Evolutionary conservation across 1,140 invertebrate species (phyloP).

Genomic region (Chrysopa pallens): DNA sequence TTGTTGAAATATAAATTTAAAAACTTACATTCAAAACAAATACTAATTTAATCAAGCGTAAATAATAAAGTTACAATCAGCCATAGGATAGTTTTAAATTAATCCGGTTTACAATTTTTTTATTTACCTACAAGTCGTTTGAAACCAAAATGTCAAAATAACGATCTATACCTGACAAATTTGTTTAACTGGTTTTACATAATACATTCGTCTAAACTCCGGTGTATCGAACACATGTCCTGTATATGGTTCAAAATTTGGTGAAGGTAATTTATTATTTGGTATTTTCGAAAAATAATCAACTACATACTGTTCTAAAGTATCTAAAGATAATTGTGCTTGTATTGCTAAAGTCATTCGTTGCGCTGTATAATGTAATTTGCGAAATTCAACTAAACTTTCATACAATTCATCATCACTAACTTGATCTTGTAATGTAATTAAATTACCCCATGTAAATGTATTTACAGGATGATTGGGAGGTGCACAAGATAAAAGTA

Average conservation of each 20-base stretch:
- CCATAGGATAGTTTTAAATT: background rate
- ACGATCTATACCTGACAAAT: conserved; percentile 29
- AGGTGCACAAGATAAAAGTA: conserved; percentile 47
- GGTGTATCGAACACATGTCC: conserved; percentile 36
- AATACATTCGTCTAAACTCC: conserved; percentile 54
- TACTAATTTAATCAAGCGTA: background rate
- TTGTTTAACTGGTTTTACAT: conserved; percentile 64
- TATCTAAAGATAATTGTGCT: conserved; percentile 58
- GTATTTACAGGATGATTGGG: conserved; percentile 51
- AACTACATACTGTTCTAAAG: conserved; percentile 47
- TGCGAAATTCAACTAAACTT: conserved; percentile 58
- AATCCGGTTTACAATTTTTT: background rate
- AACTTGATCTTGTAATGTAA: conserved; percentile 53
- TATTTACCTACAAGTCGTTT: background rate
- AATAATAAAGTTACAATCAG: background rate
- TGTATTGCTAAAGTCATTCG: conserved; percentile 75
- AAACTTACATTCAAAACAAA: background rate
- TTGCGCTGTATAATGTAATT: conserved; percentile 71
- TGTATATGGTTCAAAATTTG: conserved; percentile 33
- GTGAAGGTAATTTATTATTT: conserved; percentile 35
- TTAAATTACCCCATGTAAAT: conserved; percentile 73
- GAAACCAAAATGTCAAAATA: background rate
- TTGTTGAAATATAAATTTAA: background rate
- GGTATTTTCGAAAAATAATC: conserved; percentile 43
- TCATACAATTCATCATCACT: conserved; percentile 41